Base-by-base conservation (phyloP, 2,113 vertebrate species). In the Cryptotis parvus region DNA sequence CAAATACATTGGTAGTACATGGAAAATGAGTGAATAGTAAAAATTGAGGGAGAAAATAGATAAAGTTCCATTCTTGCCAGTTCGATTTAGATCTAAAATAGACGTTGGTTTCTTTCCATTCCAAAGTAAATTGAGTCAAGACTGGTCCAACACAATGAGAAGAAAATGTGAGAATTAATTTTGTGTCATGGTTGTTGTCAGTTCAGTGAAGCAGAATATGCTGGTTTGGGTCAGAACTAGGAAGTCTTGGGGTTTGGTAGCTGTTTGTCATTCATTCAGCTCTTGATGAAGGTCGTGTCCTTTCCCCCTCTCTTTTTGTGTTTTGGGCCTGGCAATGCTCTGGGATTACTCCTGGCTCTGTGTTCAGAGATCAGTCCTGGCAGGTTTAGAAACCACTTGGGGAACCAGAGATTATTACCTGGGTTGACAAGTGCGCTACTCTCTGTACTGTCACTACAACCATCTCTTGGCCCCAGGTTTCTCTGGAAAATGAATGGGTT, bases 401-500 rank as follows among this genome's bases (percentile, higher is more conserved):
- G 45, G 45, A 12, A 14, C 9, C 45, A 49, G 45, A 2, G 45
- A 49, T 49, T 7, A 49, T 12, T n/a, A 7, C 45, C 45, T 49
- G 45, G 5, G 45, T 49, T 49, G 45, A 49, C 9, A 49, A 49
- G 45, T 49, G 45, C 45, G 10, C 45, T 49, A 49, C 9, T 14
- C 45, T 12, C 45, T 49, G 5, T 49, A 49, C 45, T 49, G 14
- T 14, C 14, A 14, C 45, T 49, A 9, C 45, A 49, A 14, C 55
- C 6, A 0, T 74, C 45, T 87, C 88, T 82, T 63, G 29, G 39
- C 10, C 70, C 79, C 49, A 26, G 33, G 22, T 58, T 69, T 22
- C 68, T 73, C 55, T 92, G 76, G 39, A 78, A 88, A 70, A 88
- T 6, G n/a, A 88, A 75, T 84, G 26, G n/a, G 9, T 27, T 84